Base-by-base conservation (phyloP, 1,140 invertebrate genomes). In the Idris sp. region DNA sequence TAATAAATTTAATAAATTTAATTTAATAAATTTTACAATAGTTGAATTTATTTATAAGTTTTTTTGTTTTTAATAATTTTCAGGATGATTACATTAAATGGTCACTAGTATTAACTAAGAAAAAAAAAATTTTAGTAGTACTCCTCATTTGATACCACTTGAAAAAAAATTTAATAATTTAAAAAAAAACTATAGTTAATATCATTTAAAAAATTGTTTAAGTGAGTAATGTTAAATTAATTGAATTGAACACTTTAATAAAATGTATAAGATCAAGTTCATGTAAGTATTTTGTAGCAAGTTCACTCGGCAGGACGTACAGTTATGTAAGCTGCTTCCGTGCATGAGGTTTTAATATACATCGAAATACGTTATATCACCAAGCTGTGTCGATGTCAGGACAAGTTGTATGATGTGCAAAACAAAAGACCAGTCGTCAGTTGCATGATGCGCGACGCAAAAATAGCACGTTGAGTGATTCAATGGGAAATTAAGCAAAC, bases 261-360 rank as follows among this genome's bases (percentile, higher is more conserved):
- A n/a, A n/a, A 43, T 49, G 40, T 49, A 46, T 51, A 31, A 22
- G 46, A 54, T 54, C 40, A 38, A 54, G 54, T 59, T 53, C 48
- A 10, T 54, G 31, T 59, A 41, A 65, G 59, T 59, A 53, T 53
- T 73, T 64, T 38, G 61, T 36, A 44, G n/a, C 48, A 38, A 44
- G 36, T 69, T 31, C 46, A 53, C 46, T 43, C 62, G 44, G 54
- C 49, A 62, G 49, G 65, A 79, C 78, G 76, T 79, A 76, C 77
- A 79, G 81, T 83, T 83, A 83, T 80, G 82, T 79, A 83, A 83
- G 73, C 62, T 41, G 64, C 76, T 79, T 79, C 76, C 82, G 81
- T 83, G 81, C 81, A 62, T 81, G 67, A 80, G 76, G 78, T 79
- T 81, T 81, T 78, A 81, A n/a, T n/a, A 83, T 82, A 73, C 72